Base-by-base conservation (phyloP, 1,140 invertebrate genomes). In the Magallana ariakensis region DNA sequence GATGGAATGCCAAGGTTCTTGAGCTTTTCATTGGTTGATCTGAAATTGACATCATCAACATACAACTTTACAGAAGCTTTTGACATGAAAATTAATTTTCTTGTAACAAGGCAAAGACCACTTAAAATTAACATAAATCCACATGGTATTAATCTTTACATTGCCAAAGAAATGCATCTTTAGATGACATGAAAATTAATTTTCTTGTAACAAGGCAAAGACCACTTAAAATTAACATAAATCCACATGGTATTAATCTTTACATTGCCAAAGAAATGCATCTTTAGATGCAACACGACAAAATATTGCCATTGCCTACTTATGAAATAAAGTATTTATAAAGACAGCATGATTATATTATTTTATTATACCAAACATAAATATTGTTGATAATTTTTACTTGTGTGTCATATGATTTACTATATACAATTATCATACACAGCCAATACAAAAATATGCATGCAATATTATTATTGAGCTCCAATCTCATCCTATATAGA, bases 41-140 rank as follows among this genome's bases (percentile, higher is more conserved):
- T 75, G 10, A 75, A 33, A 33, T 22, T 75, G 33, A 11, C 66
- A 33, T 26, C 66, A 75, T 11, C 22, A 9, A 75, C 66, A 10
- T 75, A 75, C 22, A 75, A 75, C 33, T 75, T 75, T 75, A 75
- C 66, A 75, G 66, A 75, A 10, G 26, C 66, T 11, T 75, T 75
- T 33, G 66, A 75, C 22, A 75, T 75, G 66, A 75, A 75, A 26
- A 33, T 3, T 26, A 33, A 9, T 33, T 33, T 75, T 10, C 11
- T 75, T 22, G 33, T 75, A 22, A 22, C 66, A 33, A 75, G 33
- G 66, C 11, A 26, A 22, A 11, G 33, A 7, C 22, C 11, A 13
- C 22, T 75, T 26, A 22, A 75, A 75, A 26, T 75, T 9, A 26
- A 22, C 15, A 19, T 75, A 26, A 75, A 75, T 75, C 66, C 66